Evolutionary conservation across 1,140 invertebrate species (phyloP).

Genomic region (Neodiprion virginianus): DNA sequence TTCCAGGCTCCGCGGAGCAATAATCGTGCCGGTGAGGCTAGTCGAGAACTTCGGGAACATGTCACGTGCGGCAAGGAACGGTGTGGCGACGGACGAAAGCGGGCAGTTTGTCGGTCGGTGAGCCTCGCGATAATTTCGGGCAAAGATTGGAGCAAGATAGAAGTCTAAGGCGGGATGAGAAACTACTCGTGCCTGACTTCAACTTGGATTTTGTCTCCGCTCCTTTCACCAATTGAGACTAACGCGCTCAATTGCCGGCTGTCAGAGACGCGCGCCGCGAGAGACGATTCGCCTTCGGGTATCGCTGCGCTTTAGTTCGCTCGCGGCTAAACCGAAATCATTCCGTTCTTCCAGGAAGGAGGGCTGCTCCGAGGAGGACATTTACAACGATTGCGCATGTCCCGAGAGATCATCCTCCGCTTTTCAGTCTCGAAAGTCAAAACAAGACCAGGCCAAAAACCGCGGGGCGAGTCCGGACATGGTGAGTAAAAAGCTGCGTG

Average conservation of each 20-base stretch:
- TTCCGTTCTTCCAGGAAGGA: background rate
- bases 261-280: no score
- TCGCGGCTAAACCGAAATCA: background rate
- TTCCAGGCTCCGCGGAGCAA: background rate
- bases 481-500: background rate
- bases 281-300: no score
- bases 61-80: no score
- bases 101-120: no score
- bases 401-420: background rate
- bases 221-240: background rate
- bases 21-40: background rate
- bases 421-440: background rate
- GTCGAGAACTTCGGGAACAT: background rate
- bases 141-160: no score
- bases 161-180: no score
- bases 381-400: background rate
- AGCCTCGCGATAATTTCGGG: no score
- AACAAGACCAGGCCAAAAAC: background rate
- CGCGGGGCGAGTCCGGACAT: background rate
- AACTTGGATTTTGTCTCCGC: background rate
- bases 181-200: no score
- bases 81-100: no score
- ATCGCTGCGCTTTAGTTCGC: no score
- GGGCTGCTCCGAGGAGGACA: background rate
- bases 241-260: background rate